These are phyloP conservation scores for Rhorus exstirpatorius DNA, from an alignment of 2,888 invertebrate genomes.

Conservation along the genomic window DNA sequence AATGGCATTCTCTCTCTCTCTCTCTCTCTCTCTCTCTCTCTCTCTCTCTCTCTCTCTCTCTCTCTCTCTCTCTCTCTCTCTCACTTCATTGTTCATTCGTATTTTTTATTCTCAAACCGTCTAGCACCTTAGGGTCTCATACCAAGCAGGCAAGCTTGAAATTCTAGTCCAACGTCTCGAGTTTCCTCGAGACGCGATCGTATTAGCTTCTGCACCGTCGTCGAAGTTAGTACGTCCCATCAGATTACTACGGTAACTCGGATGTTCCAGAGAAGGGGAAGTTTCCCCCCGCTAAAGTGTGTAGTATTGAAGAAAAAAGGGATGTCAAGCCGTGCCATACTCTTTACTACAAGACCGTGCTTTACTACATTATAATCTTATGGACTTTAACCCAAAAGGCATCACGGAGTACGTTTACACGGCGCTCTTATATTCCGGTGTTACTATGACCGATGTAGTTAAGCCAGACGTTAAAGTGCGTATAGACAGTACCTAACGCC, in stretches of 20 bases:
- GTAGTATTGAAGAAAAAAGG: too few relatives aligned
- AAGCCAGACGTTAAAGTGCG: too few relatives aligned
- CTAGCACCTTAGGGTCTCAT: neutral
- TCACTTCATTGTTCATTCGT: slow-evolving; percentile 14
- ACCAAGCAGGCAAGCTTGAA: slow-evolving; percentile 37
- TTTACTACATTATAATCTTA: too few relatives aligned
- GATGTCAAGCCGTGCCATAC: too few relatives aligned
- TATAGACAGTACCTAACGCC: too few relatives aligned
- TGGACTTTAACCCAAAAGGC: too few relatives aligned
- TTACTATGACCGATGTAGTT: too few relatives aligned
- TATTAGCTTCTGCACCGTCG: slow-evolving; percentile 43
- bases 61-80: neutral
- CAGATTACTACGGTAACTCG: slow-evolving; percentile 15
- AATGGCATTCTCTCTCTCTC: neutral
- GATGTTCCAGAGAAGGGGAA: neutral
- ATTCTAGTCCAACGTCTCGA: slow-evolving; percentile 56
- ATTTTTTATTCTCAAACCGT: neutral
- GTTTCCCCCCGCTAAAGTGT: too few relatives aligned
- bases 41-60: neutral
- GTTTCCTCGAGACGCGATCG: slow-evolving; percentile 50
- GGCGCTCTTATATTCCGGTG: too few relatives aligned
- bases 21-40: neutral
- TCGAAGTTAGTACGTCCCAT: slow-evolving; percentile 28
- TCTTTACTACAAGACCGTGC: too few relatives aligned
- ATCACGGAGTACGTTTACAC: too few relatives aligned